Evolutionary conservation across 2,797 vertebrate genomes (phyloP), one percentile per base, ranked within the genome.

Genomic region (Halcyon leucocephala): DNA sequence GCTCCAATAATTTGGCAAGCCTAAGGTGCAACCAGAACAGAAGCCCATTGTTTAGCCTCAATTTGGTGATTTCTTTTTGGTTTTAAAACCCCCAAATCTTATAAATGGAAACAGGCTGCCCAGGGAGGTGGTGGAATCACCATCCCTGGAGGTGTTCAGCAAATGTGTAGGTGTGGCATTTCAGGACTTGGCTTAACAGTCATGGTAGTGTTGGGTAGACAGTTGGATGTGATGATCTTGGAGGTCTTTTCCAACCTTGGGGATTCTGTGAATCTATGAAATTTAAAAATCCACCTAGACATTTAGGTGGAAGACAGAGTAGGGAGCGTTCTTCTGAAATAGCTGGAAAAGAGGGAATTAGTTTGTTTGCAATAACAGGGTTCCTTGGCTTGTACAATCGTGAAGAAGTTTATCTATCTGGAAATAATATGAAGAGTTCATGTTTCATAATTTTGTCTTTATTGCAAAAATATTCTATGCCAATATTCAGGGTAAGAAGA

Each of bases 391-490:
- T 97, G 96, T 95, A 91, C 94, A 52, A 95, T 92, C 96, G 96
- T 92, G 96, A 97, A 97, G 93, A 97, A 96, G 95, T 97, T 97
- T 97, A 95, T 95, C 97, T 98, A 89, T 97, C 95, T 98, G 96
- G 95, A 97, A 96, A 97, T 96, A 97, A 97, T 67, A 72, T 95
- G 97, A 97, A 97, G 96, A 94, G 96, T 98, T 98, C 97, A 96
- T 95, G 95, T 97, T 98, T 98, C 94, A 96, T 97, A 95, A 95
- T 97, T 98, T 97, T 95, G 95, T 95, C 95, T 98, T 98, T 97
- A 98, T 98, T 98, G 97, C 81, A 62, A 97, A 97, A 98, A 98
- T 98, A 98, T 98, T 92, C 98, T 98, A 98, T 98, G 97, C 97
- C 98, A 97, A 98, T 97, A 95, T 96, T 96, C 96, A 86, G 93